Conservation (phyloP, 2,797 vertebrate genomes). For the Galaxias olidus region DNA sequence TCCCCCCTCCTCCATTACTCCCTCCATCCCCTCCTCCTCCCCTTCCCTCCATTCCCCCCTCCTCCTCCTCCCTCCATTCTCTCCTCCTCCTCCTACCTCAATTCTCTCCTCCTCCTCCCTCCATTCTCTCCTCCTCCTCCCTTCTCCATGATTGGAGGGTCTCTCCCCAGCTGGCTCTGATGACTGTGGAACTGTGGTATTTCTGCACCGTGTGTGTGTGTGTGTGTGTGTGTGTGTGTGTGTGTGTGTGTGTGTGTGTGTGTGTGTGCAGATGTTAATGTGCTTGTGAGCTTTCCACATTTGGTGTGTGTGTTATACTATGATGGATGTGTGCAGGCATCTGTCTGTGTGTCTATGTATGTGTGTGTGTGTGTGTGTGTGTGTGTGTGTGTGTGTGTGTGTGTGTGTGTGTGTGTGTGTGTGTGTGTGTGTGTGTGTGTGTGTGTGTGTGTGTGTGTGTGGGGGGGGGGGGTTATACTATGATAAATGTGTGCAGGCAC, state of each 20-base stretch:
- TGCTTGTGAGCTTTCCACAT: too few species aligned
- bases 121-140: constrained; percentile 41
- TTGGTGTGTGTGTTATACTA: too few species aligned
- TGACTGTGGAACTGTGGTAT: constrained; percentile 75
- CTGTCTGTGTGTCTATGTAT: background rate
- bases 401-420: too few species aligned
- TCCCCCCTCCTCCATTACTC: constrained; percentile 68
- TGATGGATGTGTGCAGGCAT: too few species aligned
- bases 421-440: too few species aligned
- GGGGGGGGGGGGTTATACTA: too few species aligned
- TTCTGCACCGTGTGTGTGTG: constrained; percentile 57
- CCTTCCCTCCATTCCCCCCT: constrained; percentile 51
- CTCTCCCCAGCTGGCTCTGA: constrained; percentile 71
- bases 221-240: constrained; percentile 2
- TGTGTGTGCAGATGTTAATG: too few species aligned
- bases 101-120: constrained; percentile 47
- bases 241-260: background rate
- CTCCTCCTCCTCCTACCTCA: too few species aligned
- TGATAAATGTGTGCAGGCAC: background rate
- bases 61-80: constrained; percentile 42
- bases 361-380: background rate
- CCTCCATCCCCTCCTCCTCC: background rate
- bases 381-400: constrained; percentile 10
- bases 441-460: background rate
- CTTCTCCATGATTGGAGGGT: constrained; percentile 65